Evolutionary conservation across 2,113 vertebrate species (phyloP), one percentile per base, ranked within the genome.

Genomic region (Ascaphus truei): DNA sequence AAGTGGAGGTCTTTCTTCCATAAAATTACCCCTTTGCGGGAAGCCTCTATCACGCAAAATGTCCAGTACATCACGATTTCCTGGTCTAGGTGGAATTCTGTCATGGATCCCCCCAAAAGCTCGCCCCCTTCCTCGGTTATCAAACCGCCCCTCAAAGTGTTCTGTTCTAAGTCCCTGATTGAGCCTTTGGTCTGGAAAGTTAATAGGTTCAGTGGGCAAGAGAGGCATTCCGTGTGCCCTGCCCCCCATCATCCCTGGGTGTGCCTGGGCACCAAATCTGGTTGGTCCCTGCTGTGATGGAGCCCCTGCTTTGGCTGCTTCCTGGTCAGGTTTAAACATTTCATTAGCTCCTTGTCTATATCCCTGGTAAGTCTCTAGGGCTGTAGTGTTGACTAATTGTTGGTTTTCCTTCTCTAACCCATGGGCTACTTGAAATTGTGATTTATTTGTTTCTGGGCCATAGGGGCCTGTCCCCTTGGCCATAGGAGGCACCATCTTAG

Each of bases 71-170:
- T 92, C 89, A 0, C 77, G 76, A 73, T 73, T 82, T 1, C 80
- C 83, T 29, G 82, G 71, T 33, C 86, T 81, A 57, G 76, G 75
- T 0, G 62, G 77, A 7, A 62, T 83, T 15, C 85, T 84, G 48
- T 91, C 89, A 0, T 79, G 77, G 51, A 84, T 87, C 5, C 79
- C 81, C 7, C 73, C 78, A 20, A 83, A 53, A 60, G 77, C 58
- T 45, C 76, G 76, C 0, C 80, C 86, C 18, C 85, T 79, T 39
- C 89, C 86, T 1, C 77, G 73, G 58, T 84, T 84, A 0, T 68
- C 16, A 57, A 57, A 57, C n/a, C 43, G 16, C 3, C 22, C 5
- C 4, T 68, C 66, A 50, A 36, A 37, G 22, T 51, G 18, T 12
- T 58, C 66, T 50, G 9, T 11, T 20, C 50, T 67, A 10, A 20